Evolutionary conservation across 2,797 vertebrate genomes (phyloP), one percentile per base, ranked within the genome.

Genomic region (Galago senegalensis): DNA sequence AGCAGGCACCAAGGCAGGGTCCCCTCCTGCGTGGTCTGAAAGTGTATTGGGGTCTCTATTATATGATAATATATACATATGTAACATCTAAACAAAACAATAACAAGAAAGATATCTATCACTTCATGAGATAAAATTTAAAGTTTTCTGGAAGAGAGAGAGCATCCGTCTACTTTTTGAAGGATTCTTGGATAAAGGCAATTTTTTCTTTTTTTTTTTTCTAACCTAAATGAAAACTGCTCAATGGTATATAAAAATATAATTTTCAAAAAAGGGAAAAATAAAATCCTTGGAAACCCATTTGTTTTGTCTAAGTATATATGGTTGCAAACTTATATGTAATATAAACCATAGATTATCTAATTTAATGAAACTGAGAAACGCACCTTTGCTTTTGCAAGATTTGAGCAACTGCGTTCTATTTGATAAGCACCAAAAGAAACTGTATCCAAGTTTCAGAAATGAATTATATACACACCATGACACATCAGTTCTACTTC

Each of bases 201-300:
- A 81, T 53, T 97, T 25, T 53, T 49, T 63, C 49, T 95, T 18
- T 34, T 31, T 75, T 72, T 91, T 93, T 70, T 34, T 0, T 14
- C 72, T 97, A 98, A 97, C 53, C 56, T 0, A 83, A 95, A 97
- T 97, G 97, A 98, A 93, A 96, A 86, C n/a, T 80, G 58, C 61
- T 89, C 93, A 97, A 91, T 79, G 88, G 86, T 97, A 97, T 96
- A 93, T 94, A 96, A 98, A 98, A 97, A 87, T 73, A 84, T 23
- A 93, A 63, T 77, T 94, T 97, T 85, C 90, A 93, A 91, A 98
- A 98, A 97, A 49, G 20, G 53, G 40, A 80, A 97, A 77, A 89
- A 95, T 27, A 37, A 98, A 98, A 97, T 97, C 96, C 83, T 96
- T 92, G 85, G 93, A 95, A 87, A 96, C 61, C 83, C 43, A 46